Evolutionary conservation across 2,113 vertebrate species (phyloP).

Genomic region (Bubalus kerabau): DNA sequence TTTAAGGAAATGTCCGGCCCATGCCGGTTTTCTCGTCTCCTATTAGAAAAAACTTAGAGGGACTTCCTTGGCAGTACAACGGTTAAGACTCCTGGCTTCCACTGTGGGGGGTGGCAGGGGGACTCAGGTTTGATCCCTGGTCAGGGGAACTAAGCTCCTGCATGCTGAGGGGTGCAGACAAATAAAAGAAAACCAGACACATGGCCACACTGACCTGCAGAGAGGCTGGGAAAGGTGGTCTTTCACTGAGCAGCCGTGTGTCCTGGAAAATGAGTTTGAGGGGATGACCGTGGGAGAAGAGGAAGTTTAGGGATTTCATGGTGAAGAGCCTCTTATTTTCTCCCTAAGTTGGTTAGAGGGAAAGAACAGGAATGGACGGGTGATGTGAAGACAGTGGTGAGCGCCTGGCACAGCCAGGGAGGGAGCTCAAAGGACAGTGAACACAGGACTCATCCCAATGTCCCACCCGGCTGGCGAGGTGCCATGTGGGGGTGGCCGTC

Average conservation of each 20-base stretch:
- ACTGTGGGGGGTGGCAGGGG: background rate
- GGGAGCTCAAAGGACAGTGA: background rate
- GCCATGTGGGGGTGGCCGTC: background rate
- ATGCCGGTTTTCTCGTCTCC: background rate
- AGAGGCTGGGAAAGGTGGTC: background rate
- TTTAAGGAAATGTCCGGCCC: background rate
- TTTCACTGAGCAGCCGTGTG: background rate
- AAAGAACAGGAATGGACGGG: background rate
- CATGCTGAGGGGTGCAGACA: background rate
- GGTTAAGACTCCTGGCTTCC: background rate
- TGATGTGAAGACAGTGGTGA: background rate
- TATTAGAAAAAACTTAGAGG: background rate
- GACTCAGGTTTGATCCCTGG: background rate
- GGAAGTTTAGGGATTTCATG: background rate
- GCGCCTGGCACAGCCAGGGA: background rate
- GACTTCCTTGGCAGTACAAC: rapidly evolving
- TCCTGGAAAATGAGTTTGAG: background rate
- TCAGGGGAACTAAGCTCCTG: background rate
- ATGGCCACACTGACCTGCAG: background rate
- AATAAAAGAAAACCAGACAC: background rate
- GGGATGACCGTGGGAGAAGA: background rate
- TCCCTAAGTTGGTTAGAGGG: background rate
- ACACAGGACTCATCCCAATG: background rate
- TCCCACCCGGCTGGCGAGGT: background rate
- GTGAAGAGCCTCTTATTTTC: background rate